Conservation (phyloP, 2,888 invertebrate species). For the Tetragonula carbonaria region DNA sequence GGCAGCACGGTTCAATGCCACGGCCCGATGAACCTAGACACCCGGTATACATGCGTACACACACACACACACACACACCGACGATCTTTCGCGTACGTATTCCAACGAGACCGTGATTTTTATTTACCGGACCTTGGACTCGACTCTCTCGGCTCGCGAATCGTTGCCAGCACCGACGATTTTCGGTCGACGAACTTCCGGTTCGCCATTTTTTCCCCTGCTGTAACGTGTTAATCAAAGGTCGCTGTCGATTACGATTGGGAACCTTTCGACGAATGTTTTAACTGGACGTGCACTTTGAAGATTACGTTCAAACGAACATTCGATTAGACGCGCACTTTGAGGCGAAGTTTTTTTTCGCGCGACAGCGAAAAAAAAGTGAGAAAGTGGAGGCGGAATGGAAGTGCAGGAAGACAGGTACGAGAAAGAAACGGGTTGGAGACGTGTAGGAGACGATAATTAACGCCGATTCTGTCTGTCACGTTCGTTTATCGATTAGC, state of each 20-base stretch:
- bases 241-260: slow-evolving; percentile 30
- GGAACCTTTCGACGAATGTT: background rate
- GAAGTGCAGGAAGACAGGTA: too few species aligned
- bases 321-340: background rate
- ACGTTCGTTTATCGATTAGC: slow-evolving; percentile 47
- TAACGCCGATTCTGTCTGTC: slow-evolving; percentile 38
- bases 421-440: background rate
- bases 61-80: background rate
- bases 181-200: slow-evolving; percentile 48
- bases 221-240: slow-evolving; percentile 22
- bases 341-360: background rate
- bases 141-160: slow-evolving; percentile 61
- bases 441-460: slow-evolving; percentile 14
- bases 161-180: slow-evolving; percentile 19
- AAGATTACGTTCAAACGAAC: background rate
- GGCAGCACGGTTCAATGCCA: slow-evolving; percentile 59
- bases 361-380: background rate
- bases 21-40: slow-evolving; percentile 68
- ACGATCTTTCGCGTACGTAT: background rate
- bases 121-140: slow-evolving; percentile 69
- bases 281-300: background rate
- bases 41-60: slow-evolving; percentile 52
- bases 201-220: background rate
- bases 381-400: background rate
- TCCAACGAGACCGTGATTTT: slow-evolving; percentile 47